phyloP scores from a whole-genome alignment of 2,797 vertebrate species.

The Lepilemur septentrionalis region DNA sequence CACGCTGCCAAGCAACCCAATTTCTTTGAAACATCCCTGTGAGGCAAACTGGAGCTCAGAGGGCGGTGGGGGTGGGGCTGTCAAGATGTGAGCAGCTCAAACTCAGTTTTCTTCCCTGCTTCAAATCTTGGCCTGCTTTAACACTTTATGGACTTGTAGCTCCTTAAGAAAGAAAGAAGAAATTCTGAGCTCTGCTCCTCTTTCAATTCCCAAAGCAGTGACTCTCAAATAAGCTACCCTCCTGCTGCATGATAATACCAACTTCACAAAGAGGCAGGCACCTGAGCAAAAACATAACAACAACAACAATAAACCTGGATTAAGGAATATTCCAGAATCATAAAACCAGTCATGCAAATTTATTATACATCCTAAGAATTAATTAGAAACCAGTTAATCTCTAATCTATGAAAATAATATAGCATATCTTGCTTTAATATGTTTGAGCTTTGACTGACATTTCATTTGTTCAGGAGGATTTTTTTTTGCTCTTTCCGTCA shows the following conservation, averaged over 20 bases:
- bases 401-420: conserved; percentile 79
- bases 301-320: conserved; percentile 47
- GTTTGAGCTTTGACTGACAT: conserved; percentile 73
- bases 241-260: conserved; percentile 18
- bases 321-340: conserved; percentile 60
- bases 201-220: conserved; percentile 54
- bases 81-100: conserved; percentile 35
- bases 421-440: conserved; percentile 71
- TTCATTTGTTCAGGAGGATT: conserved; percentile 74
- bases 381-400: conserved; percentile 80
- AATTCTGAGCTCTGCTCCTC: conserved; percentile 53
- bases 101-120: neutral
- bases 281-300: conserved; percentile 68
- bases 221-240: neutral
- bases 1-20: neutral
- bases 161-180: conserved; percentile 76
- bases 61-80: neutral
- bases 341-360: conserved; percentile 59
- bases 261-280: neutral
- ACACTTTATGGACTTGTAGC: conserved; percentile 68
- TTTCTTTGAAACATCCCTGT: conserved; percentile 39
- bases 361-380: conserved; percentile 75
- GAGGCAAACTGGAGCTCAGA: conserved; percentile 22
- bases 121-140: conserved; percentile 51
- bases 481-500: conserved; percentile 62